A percentile compares a stretch with the other conserved stretches of the same genome.
These are phyloP conservation scores for Volucella bombylans DNA, from an alignment of 2,888 invertebrate species.

Conservation along the genomic window DNA sequence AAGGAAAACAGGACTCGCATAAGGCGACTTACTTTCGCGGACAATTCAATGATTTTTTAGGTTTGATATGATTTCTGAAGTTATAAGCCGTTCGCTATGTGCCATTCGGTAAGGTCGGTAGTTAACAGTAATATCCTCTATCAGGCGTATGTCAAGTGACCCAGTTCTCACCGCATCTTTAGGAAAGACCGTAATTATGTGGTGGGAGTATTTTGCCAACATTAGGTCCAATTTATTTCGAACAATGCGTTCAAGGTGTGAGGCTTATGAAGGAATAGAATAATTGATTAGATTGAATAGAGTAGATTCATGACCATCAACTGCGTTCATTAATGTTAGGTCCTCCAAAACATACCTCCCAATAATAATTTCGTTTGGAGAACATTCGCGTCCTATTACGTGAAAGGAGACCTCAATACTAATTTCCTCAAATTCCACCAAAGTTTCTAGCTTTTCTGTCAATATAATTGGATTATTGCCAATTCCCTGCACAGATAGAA, in stretches of 20 bases:
- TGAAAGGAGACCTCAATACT: constrained; percentile 18
- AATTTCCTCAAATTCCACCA: too few relatives aligned
- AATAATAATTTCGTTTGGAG: background rate
- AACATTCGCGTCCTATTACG: constrained; percentile 2
- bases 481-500: too few relatives aligned
- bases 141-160: constrained; percentile 7
- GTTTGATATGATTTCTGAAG: too few relatives aligned
- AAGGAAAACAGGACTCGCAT: constrained; percentile 6
- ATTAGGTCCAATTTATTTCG: too few relatives aligned
- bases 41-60: background rate
- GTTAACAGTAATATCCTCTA: background rate
- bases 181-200: too few relatives aligned
- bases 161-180: background rate
- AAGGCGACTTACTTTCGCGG: too few relatives aligned
- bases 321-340: constrained; percentile 16
- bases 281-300: constrained; percentile 14
- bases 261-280: background rate
- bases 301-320: constrained; percentile 20
- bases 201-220: too few relatives aligned
- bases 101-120: constrained; percentile 21
- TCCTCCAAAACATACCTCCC: constrained; percentile 25
- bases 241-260: too few relatives aligned
- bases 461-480: too few relatives aligned
- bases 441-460: too few relatives aligned
- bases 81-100: too few relatives aligned